Base-by-base conservation (phyloP, 2,113 vertebrate genomes). In the Trichomycterus rosablanca region DNA sequence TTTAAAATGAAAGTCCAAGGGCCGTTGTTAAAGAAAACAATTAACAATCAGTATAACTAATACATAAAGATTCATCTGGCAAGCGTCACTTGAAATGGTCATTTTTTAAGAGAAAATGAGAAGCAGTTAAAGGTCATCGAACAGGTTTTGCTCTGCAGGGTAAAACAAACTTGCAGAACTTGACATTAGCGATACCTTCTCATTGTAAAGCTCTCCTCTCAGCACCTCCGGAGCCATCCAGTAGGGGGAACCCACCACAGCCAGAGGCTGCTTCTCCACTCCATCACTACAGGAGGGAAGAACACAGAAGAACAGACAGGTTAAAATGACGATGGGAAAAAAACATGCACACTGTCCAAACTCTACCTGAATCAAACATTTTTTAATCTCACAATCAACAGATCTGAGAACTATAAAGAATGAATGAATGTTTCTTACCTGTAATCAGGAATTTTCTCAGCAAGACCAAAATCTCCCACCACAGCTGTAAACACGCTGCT, bases 181-280 rank as follows among this genome's bases (percentile, higher is more conserved):
- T n/a, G n/a, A n/a, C n/a, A n/a, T n/a, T n/a, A n/a, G n/a, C n/a
- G n/a, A n/a, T 74, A 97, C 95, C 94, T 95, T 98, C 81, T 98
- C 93, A 0, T 97, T 74, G 59, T 97, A 98, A 19, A 95, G 72
- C 74, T 98, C 91, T 67, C 94, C 94, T 60, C 89, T 88, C 67
- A 97, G 84, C 48, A 97, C 92, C 64, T 98, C 95, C 0, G 95
- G 95, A 3, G 95, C 95, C 94, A 97, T 98, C 95, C 95, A 98
- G 68, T 94, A 98, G 0, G 94, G 95, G 14, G 95, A 98, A 19
- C 95, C 94, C 70, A 98, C 95, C 6, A 97, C 89, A 0, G 93
- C 89, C 78, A 98, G 66, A 0, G 89, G 92, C 75, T 94, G 89
- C 72, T 92, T 93, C 60, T 88, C 85, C 0, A 68, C 77, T 18